These are phyloP conservation scores for Papilio aristodemus DNA, from an alignment of 1,140 invertebrate species.

Conservation along the genomic window DNA sequence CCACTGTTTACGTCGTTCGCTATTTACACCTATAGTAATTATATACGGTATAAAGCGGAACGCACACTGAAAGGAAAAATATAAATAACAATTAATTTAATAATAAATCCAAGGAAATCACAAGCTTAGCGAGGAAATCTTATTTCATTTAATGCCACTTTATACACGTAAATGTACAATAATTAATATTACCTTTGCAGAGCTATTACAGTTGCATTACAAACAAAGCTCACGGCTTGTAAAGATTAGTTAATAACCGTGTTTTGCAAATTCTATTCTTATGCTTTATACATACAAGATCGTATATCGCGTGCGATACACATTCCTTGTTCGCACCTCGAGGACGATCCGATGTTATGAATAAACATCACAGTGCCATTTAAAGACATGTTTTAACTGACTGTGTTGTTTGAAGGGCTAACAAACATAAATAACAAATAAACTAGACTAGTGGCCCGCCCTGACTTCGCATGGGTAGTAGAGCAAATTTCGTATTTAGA, in stretches of 20 bases:
- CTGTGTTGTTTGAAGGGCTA: conserved; percentile 4
- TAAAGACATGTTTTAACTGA: conserved; percentile 20
- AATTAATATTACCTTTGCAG: no score
- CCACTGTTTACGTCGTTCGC: background rate
- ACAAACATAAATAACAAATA: no score
- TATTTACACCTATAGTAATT: background rate
- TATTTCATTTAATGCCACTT: no score
- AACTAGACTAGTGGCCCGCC: no score
- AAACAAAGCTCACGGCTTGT: background rate
- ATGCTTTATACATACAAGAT: background rate
- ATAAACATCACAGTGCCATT: conserved; percentile 27
- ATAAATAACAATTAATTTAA: background rate
- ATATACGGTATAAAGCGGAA: background rate
- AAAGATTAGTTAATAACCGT: background rate
- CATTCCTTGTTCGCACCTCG: conserved; percentile 5
- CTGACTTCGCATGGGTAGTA: no score
- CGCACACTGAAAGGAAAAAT: background rate
- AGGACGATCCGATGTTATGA: conserved; percentile 21
- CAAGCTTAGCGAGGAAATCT: no score
- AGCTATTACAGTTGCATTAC: conserved; percentile 6
- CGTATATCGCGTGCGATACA: background rate
- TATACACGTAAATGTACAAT: no score
- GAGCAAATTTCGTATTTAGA: no score
- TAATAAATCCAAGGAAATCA: no score
- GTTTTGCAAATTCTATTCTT: background rate